Evolutionary conservation across 35 echinoderm and acorn worm genomes (phyloP).

Genomic region (Nesometra sesokonis): DNA sequence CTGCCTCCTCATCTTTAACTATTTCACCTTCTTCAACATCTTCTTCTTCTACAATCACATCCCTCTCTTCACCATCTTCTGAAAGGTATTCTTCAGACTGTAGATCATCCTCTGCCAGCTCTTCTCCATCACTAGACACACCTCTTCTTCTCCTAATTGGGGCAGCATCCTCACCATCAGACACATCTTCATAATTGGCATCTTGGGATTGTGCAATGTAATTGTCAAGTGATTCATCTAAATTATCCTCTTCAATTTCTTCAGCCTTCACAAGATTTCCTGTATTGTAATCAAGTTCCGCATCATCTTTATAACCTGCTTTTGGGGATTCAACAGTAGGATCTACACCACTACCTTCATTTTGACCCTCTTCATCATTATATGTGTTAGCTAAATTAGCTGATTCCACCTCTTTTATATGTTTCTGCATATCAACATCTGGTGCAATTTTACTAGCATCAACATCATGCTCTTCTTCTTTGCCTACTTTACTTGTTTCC

Average conservation of each 20-base stretch:
- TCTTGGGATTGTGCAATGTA: too few species aligned
- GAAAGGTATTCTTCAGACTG: not conserved
- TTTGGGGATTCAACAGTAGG: not conserved
- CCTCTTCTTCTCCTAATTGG: not conserved
- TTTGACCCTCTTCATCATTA: not conserved
- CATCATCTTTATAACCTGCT: not conserved
- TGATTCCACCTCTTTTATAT: not conserved
- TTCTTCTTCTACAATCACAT: not conserved
- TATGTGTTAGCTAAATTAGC: not conserved
- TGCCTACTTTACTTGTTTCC: not conserved
- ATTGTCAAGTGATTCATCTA: too few species aligned
- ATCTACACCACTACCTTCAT: not conserved
- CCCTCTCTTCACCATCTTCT: not conserved
- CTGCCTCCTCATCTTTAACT: not conserved
- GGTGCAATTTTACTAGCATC: not conserved
- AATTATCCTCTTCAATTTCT: not conserved
- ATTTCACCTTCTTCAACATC: not conserved
- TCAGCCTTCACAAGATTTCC: not conserved
- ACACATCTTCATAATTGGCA: not conserved
- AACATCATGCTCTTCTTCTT: not conserved
- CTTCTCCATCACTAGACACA: not conserved
- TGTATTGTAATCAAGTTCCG: not conserved
- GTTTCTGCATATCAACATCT: not conserved
- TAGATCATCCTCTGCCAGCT: not conserved
- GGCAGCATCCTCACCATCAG: not conserved